Percentiles rank a stretch among this genome's conserved stretches.
phyloP scores from a whole-genome alignment of 2,113 vertebrate genomes.

The Pterocles orientalis region DNA sequence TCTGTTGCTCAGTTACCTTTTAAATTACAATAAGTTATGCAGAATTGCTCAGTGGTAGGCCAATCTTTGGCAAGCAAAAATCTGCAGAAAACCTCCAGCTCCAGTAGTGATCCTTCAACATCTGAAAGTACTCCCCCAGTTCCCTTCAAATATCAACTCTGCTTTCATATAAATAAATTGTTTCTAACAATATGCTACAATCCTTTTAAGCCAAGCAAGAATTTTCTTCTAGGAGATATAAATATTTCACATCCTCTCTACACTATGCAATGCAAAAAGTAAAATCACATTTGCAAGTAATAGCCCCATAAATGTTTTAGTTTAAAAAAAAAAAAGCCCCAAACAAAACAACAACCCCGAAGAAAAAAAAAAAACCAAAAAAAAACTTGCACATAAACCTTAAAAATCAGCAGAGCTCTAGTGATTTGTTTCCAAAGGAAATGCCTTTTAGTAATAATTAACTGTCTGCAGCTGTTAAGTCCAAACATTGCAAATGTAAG shows the following conservation, averaged over 20 bases:
- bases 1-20: neutral
- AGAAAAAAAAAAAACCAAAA: neutral
- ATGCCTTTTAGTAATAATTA: constrained; percentile 3
- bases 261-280: neutral
- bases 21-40: neutral
- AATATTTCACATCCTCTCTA: neutral
- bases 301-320: neutral
- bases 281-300: neutral
- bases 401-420: constrained; percentile 6
- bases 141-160: neutral
- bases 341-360: neutral
- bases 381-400: neutral
- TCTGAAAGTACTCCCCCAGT: neutral
- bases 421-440: constrained; percentile 28
- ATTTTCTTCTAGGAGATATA: neutral
- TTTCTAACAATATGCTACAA: neutral
- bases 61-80: neutral
- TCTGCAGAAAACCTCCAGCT: neutral
- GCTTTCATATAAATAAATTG: neutral
- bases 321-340: neutral
- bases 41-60: neutral
- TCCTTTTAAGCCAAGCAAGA: neutral
- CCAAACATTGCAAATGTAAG: neutral
- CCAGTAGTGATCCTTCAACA: neutral
- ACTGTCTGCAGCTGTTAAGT: neutral